phyloP scores from a whole-genome alignment of 2,888 invertebrate genomes.

The Dinocampus coccinellae region DNA sequence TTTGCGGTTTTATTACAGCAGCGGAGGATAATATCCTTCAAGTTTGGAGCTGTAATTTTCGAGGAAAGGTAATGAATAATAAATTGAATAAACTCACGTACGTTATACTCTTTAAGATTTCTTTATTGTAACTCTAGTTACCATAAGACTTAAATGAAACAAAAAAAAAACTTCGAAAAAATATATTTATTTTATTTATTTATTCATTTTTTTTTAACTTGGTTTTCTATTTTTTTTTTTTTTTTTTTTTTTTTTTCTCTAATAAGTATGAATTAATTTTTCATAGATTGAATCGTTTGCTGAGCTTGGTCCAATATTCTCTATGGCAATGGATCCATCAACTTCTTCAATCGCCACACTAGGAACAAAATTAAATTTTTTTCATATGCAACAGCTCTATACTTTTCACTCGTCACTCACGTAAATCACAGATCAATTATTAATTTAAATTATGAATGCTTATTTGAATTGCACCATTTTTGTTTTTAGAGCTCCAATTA shows the following conservation, averaged over 20 bases:
- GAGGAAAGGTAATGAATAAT: constrained; percentile 31
- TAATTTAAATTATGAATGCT: background rate
- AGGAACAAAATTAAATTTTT: constrained; percentile 46
- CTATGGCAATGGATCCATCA: constrained; percentile 42
- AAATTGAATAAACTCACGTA: background rate
- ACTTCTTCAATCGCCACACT: constrained; percentile 44
- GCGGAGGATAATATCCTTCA: constrained; percentile 46
- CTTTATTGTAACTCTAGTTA: no score
- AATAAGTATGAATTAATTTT: background rate
- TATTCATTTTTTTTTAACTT: no score
- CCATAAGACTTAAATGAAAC: no score
- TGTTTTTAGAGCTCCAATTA: constrained; percentile 40
- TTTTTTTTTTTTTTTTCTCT: background rate
- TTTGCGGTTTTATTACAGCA: constrained; percentile 52
- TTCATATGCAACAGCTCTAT: constrained; percentile 53
- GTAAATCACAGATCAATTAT: constrained; percentile 35
- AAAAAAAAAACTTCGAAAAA: no score
- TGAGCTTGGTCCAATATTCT: constrained; percentile 42
- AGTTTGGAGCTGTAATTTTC: constrained; percentile 55
- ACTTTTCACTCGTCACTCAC: constrained; percentile 51
- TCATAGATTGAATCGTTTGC: constrained; percentile 45
- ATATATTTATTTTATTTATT: no score
- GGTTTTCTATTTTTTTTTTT: no score
- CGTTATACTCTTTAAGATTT: no score
- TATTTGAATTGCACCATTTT: no score